Conservation (phyloP, 1,140 invertebrate genomes). For the Drosophila littoralis region DNA sequence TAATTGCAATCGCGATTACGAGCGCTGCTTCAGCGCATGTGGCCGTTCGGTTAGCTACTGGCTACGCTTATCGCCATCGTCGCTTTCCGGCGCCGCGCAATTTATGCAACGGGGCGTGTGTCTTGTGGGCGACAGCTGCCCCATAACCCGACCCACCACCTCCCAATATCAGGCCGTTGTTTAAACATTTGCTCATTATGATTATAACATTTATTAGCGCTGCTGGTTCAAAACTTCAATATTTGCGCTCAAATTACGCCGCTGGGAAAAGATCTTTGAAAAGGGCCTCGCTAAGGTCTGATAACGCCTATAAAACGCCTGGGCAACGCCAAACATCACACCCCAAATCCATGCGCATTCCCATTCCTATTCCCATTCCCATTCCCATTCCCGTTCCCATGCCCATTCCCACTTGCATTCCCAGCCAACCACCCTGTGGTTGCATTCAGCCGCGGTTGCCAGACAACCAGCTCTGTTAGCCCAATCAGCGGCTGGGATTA, state of each 20-base stretch:
- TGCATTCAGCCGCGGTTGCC: slow-evolving; percentile 28
- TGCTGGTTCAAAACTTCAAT: slow-evolving; percentile 64
- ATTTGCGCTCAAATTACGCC: slow-evolving; percentile 72
- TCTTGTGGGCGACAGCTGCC: not conserved
- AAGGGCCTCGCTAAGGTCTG: not conserved
- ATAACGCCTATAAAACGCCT: slow-evolving; percentile 9
- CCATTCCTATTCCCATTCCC: not conserved
- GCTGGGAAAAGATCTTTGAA: slow-evolving; percentile 42
- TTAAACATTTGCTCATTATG: slow-evolving; percentile 81
- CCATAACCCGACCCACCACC: no score
- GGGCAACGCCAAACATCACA: not conserved
- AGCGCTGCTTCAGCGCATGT: slow-evolving; percentile 11
- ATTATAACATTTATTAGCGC: slow-evolving; percentile 69
- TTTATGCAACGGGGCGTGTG: slow-evolving; percentile 34
- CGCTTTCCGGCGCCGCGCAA: slow-evolving; percentile 16
- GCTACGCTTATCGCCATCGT: slow-evolving; percentile 14
- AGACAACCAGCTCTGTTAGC: slow-evolving; percentile 23
- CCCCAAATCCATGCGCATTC: no score
- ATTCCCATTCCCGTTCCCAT: not conserved
- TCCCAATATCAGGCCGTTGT: slow-evolving; percentile 17
- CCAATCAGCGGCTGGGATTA: slow-evolving; percentile 44
- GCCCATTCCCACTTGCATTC: not conserved
- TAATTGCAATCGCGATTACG: slow-evolving; percentile 65
- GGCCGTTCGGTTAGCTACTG: slow-evolving; percentile 3
- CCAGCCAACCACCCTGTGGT: not conserved